phyloP scores from a whole-genome alignment of 1,140 invertebrate species.

The Drosophila arawakana region DNA sequence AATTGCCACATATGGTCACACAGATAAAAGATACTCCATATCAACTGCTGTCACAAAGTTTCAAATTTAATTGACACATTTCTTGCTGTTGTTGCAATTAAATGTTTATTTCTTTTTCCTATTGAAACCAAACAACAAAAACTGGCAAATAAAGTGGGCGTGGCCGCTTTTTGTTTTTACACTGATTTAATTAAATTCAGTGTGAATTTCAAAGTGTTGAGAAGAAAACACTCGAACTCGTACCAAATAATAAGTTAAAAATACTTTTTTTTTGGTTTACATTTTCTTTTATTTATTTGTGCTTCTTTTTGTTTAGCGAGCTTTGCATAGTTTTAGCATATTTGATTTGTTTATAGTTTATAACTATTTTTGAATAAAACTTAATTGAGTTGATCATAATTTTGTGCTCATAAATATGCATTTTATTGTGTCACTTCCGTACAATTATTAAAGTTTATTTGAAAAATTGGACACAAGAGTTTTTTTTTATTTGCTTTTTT shows the following conservation, averaged over 20 bases:
- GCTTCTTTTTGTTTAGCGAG: constrained; percentile 33
- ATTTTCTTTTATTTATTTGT: background rate
- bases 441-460: constrained; percentile 37
- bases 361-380: constrained; percentile 33
- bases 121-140: background rate
- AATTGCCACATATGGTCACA: constrained; percentile 7
- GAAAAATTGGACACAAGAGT: background rate
- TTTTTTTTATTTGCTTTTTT: constrained; percentile 39
- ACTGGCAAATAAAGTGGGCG: constrained; percentile 24
- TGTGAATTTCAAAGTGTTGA: constrained; percentile 18
- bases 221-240: constrained; percentile 34
- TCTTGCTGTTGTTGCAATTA: constrained; percentile 47
- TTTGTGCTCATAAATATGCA: constrained; percentile 61
- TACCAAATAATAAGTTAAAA: background rate
- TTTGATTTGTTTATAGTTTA: constrained; percentile 55
- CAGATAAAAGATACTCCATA: constrained; percentile 47
- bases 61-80: constrained; percentile 82
- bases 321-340: constrained; percentile 61
- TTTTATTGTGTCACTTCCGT: constrained; percentile 25
- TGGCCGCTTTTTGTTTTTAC: constrained; percentile 40
- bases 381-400: constrained; percentile 34
- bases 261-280: background rate
- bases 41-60: constrained; percentile 63
- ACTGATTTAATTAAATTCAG: constrained; percentile 64
- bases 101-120: constrained; percentile 6